Evolutionary conservation across 2,113 vertebrate species (phyloP), one percentile per base, ranked within the genome.

Genomic region (Macroglossus sobrinus): DNA sequence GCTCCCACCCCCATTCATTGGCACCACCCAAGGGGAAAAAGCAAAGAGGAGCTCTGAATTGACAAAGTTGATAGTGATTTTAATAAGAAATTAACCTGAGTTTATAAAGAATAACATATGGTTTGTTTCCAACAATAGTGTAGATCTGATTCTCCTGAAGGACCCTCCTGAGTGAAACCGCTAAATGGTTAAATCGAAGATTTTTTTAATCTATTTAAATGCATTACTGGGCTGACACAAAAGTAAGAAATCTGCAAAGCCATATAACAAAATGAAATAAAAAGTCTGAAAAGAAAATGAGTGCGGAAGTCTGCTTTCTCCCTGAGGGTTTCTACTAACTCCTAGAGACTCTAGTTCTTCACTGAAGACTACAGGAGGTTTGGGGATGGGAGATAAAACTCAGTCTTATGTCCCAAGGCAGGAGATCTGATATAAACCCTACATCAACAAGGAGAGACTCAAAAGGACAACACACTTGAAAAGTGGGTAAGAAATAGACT

Each of bases 71-170:
- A 9, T 69, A 78, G 35, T 59, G 13, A 21, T 78, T 79, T 94
- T 69, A 87, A 68, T 63, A 84, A 95, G 22, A 75, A 92, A 96
- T 93, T 82, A 85, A 88, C 22, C 81, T 35, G 43, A 57, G 18
- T 69, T 93, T 89, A 74, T 69, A 69, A 75, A n/a, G 30, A 93
- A 94, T 75, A 76, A 78, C 22, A 8, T 45, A 43, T 50, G 55
- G 11, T 59, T 57, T n/a, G 3, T 82, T 95, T 82, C 79, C 55
- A 89, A 22, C 16, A 35, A n/a, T 12, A 24, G 50, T 40, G 28
- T 7, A 30, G 33, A 43, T 84, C 47, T 47, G 91, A 69, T 30
- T 50, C 43, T n/a, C 45, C 1, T 38, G 8, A 86, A 89, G 75
- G 55, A 40, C 47, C 19, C 68, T 89, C 28, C 84, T 0, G 0